Percentiles rank a stretch among this genome's conserved stretches.
phyloP scores from a whole-genome alignment of 1,140 invertebrate species.

The Orius laevigatus region DNA sequence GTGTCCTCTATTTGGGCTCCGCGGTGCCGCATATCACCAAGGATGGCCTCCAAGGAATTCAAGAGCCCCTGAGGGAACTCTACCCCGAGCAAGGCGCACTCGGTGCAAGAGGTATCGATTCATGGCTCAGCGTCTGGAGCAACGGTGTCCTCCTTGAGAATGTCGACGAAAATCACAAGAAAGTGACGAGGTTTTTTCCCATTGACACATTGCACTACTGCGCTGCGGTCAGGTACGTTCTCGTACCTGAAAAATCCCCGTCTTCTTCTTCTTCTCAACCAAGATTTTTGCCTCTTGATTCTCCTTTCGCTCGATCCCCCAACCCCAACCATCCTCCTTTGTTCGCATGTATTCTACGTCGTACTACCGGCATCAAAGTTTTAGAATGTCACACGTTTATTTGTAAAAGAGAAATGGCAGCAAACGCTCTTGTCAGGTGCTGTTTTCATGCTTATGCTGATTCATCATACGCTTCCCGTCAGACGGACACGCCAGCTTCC shows the following conservation, averaged over 20 bases:
- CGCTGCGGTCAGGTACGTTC: conserved; percentile 74
- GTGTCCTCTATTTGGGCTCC: conserved; percentile 95
- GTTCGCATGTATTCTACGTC: conserved; percentile 87
- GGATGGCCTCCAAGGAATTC: conserved; percentile 92
- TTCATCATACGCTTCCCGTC: conserved; percentile 77
- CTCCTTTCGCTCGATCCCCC: conserved; percentile 79
- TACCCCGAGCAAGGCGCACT: conserved; percentile 81
- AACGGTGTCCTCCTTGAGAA: conserved; percentile 93
- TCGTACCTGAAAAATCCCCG: conserved; percentile 35
- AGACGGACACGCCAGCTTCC: conserved; percentile 40
- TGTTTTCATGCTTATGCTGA: conserved; percentile 92
- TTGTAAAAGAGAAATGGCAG: conserved; percentile 86
- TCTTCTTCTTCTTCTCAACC: conserved; percentile 37
- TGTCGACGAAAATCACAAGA: conserved; percentile 85
- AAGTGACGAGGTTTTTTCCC: conserved; percentile 91
- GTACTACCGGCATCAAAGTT: conserved; percentile 96
- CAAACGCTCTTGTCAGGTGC: conserved; percentile 82
- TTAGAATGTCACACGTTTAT: conserved; percentile 98
- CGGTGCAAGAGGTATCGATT: conserved; percentile 83
- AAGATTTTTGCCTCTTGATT: conserved; percentile 89
- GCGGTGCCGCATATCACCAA: conserved; percentile 95
- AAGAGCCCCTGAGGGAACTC: conserved; percentile 89
- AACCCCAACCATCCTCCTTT: conserved; percentile 79
- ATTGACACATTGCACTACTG: conserved; percentile 95
- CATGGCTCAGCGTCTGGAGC: conserved; percentile 93